Evolutionary conservation across 2,797 vertebrate species (phyloP), one percentile per base, ranked within the genome.

Genomic region (Phyllotis vaccarum): DNA sequence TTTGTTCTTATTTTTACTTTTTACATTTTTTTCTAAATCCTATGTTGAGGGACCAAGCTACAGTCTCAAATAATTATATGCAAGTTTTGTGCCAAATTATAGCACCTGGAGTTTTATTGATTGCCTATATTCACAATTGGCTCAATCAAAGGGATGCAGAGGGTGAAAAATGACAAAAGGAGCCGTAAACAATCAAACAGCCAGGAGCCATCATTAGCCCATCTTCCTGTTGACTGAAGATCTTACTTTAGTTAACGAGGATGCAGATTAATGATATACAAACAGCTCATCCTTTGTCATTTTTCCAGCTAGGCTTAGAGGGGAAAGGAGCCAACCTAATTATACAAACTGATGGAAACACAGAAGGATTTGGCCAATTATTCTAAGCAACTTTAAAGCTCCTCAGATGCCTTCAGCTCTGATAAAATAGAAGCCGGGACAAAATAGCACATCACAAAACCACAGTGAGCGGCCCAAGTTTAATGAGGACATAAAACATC

Each of bases 31-130:
- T 37, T 27, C 82, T 81, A 40, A 80, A 92, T 3, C 62, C 17
- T 75, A 75, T 86, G 31, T 72, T 88, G 81, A 91, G 96, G 82
- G 88, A 80, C 62, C 92, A 37, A 72, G n/a, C 40, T 80, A 34
- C 27, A 75, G 34, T 66, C 80, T 94, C 75, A 95, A 78, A 83
- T 91, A 96, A 96, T 92, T 87, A 52, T 64, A 90, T 93, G 85
- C 79, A 90, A 86, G 37, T 70, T 60, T 86, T 91, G 81, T 93
- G 94, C 91, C 92, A 95, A 91, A 66, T 90, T n/a, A 68, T 82
- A 91, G 85, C 96, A 98, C 96, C 94, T 96, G 96, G 95, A 94
- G 93, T 92, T 97, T 98, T 97, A 98, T 97, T 96, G 96, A 98
- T 97, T 97, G 96, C 75, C 94, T 95, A 66, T 96, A 88, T 86